These are phyloP conservation scores for Aurelia coerulea DNA, from an alignment of 30 jellyfish, hydroid and myxozoan genomes.

Conservation along the genomic window DNA sequence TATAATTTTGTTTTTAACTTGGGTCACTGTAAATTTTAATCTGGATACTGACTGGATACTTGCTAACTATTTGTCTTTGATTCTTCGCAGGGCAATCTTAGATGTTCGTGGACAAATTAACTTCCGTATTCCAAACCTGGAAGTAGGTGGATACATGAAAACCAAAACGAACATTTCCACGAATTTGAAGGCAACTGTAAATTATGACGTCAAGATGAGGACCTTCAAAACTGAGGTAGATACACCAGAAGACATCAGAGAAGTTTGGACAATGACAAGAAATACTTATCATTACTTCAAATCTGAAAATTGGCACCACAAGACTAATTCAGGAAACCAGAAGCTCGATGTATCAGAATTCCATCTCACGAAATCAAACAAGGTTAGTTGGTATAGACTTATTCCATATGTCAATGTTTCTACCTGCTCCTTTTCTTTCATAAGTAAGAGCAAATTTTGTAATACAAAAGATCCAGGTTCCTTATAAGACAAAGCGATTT, in stretches of 20 bases:
- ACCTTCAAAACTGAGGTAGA: conserved; percentile 46
- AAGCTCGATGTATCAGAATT: too few relatives aligned
- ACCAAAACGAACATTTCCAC: conserved; percentile 60
- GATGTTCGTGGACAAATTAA: conserved; percentile 50
- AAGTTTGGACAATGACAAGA: conserved; percentile 31
- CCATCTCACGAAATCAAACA: too few relatives aligned
- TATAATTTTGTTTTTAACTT: too few relatives aligned
- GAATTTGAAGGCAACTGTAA: conserved; percentile 20
- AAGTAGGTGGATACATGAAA: conserved; percentile 55
- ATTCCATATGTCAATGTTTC: too few relatives aligned
- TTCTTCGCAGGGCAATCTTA: conserved; percentile 53
- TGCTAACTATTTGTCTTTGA: neutral
- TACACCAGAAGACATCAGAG: conserved; percentile 58
- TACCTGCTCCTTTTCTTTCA: too few relatives aligned
- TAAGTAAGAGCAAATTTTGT: too few relatives aligned
- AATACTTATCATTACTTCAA: conserved; percentile 46
- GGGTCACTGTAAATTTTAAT: too few relatives aligned
- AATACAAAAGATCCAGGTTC: too few relatives aligned
- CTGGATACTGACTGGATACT: too few relatives aligned
- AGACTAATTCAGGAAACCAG: too few relatives aligned
- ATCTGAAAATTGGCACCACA: neutral
- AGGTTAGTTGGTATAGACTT: too few relatives aligned
- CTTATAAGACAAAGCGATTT: too few relatives aligned
- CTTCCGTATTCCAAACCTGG: conserved; percentile 68
- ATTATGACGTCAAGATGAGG: conserved; percentile 49